Percentiles rank a stretch among this genome's conserved stretches.
phyloP scores from a whole-genome alignment of 1,140 invertebrate genomes.

The Anthonomus grandis region DNA sequence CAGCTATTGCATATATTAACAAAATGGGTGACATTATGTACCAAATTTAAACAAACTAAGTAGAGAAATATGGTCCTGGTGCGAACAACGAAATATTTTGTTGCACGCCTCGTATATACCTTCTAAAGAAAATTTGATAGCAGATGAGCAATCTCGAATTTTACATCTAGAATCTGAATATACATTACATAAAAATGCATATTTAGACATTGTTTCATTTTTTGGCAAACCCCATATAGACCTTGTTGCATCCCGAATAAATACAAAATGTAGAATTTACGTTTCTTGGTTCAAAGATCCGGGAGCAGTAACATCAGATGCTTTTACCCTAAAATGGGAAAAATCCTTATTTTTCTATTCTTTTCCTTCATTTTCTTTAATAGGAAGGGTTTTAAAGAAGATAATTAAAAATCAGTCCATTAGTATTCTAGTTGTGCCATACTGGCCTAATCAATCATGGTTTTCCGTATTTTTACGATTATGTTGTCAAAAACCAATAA shows the following conservation, averaged over 20 bases:
- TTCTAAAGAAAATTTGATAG: slow-evolving; percentile 12
- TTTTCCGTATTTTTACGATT: slow-evolving; percentile 1
- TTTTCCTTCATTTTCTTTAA: not conserved
- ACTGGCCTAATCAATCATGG: not conserved
- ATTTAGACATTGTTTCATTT: slow-evolving; percentile 1
- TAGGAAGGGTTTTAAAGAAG: not conserved
- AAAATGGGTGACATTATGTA: slow-evolving; percentile 35
- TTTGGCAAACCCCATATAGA: slow-evolving; percentile 28
- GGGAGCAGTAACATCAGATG: slow-evolving; percentile 7
- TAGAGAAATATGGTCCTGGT: slow-evolving; percentile 31
- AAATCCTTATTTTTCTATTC: not conserved
- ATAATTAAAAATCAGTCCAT: not conserved
- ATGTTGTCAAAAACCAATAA: slow-evolving; percentile 2
- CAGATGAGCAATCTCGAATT: slow-evolving; percentile 32
- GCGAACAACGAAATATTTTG: slow-evolving; percentile 29
- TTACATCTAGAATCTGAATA: slow-evolving; percentile 25
- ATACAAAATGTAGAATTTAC: slow-evolving; percentile 35
- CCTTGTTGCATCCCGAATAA: slow-evolving; percentile 32
- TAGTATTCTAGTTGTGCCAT: slow-evolving; percentile 1
- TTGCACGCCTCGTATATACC: slow-evolving; percentile 35
- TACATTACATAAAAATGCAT: not conserved
- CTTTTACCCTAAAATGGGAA: not conserved
- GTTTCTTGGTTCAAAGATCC: slow-evolving; percentile 32
- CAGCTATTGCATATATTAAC: slow-evolving; percentile 33
- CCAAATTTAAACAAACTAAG: slow-evolving; percentile 23